Evolutionary conservation across 2,888 invertebrate species (phyloP), one percentile per base, ranked within the genome.

Genomic region (Sphaerophoria taeniata): DNA sequence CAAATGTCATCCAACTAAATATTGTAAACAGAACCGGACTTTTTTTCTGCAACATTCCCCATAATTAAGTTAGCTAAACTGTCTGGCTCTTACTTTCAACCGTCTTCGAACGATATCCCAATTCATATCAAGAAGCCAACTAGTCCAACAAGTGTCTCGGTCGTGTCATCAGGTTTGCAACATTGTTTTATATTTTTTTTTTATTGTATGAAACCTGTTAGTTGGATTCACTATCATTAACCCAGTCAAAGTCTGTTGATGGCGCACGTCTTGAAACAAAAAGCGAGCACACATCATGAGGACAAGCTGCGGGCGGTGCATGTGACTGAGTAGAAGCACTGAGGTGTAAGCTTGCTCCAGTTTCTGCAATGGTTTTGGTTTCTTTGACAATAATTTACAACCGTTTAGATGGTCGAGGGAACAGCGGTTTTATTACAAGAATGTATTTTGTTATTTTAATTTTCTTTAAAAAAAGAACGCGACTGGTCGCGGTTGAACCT

Each of bases 71-170:
- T n/a, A n/a, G n/a, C n/a, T n/a, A n/a, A n/a, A n/a, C n/a, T n/a
- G 61, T 80, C 69, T 49, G 69, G n/a, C 74, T 80, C 69, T 80
- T 70, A 74, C 80, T 80, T 80, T 80, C 80, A 80, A 53, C 24
- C 14, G n/a, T 31, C 51, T 67, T 43, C 53, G 0, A 67, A 53
- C 39, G n/a, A 67, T 53, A 49, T 4, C 36, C 53, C 65, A 55
- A 61, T 61, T 39, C 16, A 16, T 24, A 43, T 24, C 31, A 51
- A 67, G 53, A 53, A 39, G 39, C 36, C 39, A 39, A 67, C 67
- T 53, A 67, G 67, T 67, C 53, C 67, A 53, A 67, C 67, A 39
- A 53, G 39, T 67, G 65, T 51, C 65, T 67, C 39, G 36, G 65
- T 39, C 36, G n/a, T n/a, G n/a, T n/a, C n/a, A n/a, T 67, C 67